A percentile compares a stretch with the other conserved stretches of the same genome.
Evolutionary conservation across 2,888 invertebrate species (phyloP).

Genomic region (Arrhopalites spinosus): DNA sequence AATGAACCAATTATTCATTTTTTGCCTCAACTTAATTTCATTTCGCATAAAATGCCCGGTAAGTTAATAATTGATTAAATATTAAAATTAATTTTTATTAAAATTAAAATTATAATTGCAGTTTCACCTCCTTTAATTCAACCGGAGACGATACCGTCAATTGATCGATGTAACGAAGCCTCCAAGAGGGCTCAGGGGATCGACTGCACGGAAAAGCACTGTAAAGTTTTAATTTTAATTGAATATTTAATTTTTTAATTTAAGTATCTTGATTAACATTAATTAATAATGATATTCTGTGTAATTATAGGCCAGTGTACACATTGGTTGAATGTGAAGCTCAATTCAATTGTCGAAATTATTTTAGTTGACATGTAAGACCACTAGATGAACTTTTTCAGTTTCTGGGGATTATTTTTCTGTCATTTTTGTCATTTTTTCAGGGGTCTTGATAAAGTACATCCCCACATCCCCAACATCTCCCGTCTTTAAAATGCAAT

Average conservation of each 20-base stretch:
- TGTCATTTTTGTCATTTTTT: no score
- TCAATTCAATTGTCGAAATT: conserved; percentile 79
- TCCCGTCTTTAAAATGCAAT: no score
- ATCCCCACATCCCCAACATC: no score
- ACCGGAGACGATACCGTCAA: conserved; percentile 65
- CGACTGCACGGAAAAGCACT: conserved; percentile 58
- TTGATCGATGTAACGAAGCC: conserved; percentile 75
- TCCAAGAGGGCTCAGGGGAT: conserved; percentile 71
- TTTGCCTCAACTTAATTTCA: conserved; percentile 84
- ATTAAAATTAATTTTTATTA: no score
- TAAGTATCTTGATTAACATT: no score
- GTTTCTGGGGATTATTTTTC: no score
- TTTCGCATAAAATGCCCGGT: conserved; percentile 71
- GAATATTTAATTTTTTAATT: no score
- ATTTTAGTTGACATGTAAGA: conserved; percentile 73
- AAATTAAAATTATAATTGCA: no score
- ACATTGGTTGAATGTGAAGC: conserved; percentile 76
- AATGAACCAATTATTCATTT: not conserved
- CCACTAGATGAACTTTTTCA: no score
- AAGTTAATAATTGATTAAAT: no score
- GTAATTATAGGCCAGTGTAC: conserved; percentile 64
- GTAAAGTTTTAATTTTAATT: not conserved
- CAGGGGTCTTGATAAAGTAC: no score
- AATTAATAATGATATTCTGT: no score
- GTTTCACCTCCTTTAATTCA: conserved; percentile 73